Percentiles rank a stretch among this genome's conserved stretches.
Evolutionary conservation across 2,888 invertebrate species (phyloP).

Genomic region (Nezara viridula): DNA sequence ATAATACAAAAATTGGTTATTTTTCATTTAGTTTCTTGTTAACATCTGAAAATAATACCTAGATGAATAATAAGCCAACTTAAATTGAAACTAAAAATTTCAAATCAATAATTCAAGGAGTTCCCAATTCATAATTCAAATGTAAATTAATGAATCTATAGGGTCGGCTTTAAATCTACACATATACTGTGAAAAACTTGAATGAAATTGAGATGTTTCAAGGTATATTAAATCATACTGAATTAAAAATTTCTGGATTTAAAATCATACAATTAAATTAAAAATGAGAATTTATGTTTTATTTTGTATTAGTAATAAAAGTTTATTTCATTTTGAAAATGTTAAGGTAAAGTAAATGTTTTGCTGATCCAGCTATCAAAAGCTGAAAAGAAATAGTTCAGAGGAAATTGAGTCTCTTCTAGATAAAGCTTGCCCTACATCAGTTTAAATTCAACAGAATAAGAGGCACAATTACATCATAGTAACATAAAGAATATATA

Average conservation of each 20-base stretch:
- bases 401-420: conserved; percentile 1
- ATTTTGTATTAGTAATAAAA: background rate
- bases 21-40: background rate
- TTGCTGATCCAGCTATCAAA: background rate
- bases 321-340: background rate
- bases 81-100: background rate
- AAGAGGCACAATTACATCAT: background rate
- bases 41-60: background rate
- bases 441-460: background rate
- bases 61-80: background rate
- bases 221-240: background rate
- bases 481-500: background rate
- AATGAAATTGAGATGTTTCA: background rate
- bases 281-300: background rate
- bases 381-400: background rate
- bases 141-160: background rate
- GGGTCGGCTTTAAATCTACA: background rate
- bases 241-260: background rate
- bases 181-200: background rate
- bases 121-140: background rate
- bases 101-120: background rate
- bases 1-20: background rate
- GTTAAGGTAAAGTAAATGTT: background rate
- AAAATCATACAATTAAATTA: background rate
- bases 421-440: conserved; percentile 6